Conservation (phyloP, 2,113 vertebrate genomes). For the Acrocephalus arundinaceus region DNA sequence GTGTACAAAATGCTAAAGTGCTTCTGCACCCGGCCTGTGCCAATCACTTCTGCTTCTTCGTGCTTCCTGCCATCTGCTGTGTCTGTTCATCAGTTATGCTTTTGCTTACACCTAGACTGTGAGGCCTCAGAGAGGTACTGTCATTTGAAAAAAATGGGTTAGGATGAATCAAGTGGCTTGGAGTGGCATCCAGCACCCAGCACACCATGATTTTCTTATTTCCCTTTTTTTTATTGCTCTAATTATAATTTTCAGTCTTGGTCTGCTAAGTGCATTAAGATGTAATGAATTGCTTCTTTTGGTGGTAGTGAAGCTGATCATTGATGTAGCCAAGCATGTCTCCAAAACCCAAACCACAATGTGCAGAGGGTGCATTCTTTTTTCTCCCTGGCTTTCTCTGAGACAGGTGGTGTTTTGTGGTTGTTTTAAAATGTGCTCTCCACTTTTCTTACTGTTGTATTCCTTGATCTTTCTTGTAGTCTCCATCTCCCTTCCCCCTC, state of each 20-base stretch:
- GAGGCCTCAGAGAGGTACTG: not conserved
- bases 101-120: not conserved
- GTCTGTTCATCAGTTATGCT: not conserved
- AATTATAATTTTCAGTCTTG: not conserved
- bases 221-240: not conserved
- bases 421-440: not conserved
- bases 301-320: not conserved
- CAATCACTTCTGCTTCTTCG: not conserved
- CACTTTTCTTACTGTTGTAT: not conserved
- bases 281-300: not conserved
- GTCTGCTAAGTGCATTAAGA: not conserved
- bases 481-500: not conserved
- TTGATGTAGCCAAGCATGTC: not conserved
- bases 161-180: not conserved
- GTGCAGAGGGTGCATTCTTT: not conserved
- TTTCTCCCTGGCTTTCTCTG: not conserved
- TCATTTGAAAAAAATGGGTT: not conserved
- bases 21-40: not conserved
- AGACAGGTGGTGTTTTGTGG: not conserved
- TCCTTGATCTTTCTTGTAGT: not conserved
- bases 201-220: not conserved
- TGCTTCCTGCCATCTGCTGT: conserved; percentile 31
- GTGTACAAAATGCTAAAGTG: not conserved
- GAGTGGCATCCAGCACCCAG: not conserved
- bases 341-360: not conserved